Evolutionary conservation across 2,888 invertebrate genomes (phyloP), one percentile per base, ranked within the genome.

Genomic region (Heteromyza rotundicornis): DNA sequence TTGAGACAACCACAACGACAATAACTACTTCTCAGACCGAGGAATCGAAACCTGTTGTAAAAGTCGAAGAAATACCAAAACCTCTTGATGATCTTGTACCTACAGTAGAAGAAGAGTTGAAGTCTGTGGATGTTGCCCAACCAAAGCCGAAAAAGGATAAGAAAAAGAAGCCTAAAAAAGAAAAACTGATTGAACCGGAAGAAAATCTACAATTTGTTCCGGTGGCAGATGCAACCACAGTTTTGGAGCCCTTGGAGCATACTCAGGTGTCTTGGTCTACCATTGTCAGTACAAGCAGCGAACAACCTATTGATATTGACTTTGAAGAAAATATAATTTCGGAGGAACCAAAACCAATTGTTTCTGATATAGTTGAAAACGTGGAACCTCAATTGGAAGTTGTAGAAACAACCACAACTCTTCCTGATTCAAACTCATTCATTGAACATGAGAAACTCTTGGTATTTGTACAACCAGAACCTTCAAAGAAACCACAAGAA

Each of bases 141-240:
- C 2, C 36, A 12, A 5, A 19, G 14, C 10, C n/a, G 16, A 57
- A 55, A 24, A 53, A 22, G 8, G 20, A 40, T 2, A 53, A 53
- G 20, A 55, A 57, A 14, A 53, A 59, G 1, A 65, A 68, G 16
- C 53, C 58, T 1, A 59, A 52, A 35, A 69, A n/a, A 64, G 2
- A 63, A 64, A 22, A 64, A 63, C n/a, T n/a, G 47, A 40, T n/a
- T 3, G 16, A 7, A 40, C n/a, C 14, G 3, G 40, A 40, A n/a
- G 10, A 10, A 40, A 40, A 10, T 14, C 40, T n/a, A 40, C n/a
- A n/a, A n/a, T n/a, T n/a, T n/a, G 40, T n/a, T 40, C n/a, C 40
- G 16, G 40, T 10, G 8, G n/a, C 40, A 10, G 19, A 52, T 64
- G 32, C 68, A 63, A 22, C 7, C 40, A 32, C 19, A 2, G 22